Evolutionary conservation across 2,888 invertebrate species (phyloP).

Genomic region (Petrolisthes cinctipes): DNA sequence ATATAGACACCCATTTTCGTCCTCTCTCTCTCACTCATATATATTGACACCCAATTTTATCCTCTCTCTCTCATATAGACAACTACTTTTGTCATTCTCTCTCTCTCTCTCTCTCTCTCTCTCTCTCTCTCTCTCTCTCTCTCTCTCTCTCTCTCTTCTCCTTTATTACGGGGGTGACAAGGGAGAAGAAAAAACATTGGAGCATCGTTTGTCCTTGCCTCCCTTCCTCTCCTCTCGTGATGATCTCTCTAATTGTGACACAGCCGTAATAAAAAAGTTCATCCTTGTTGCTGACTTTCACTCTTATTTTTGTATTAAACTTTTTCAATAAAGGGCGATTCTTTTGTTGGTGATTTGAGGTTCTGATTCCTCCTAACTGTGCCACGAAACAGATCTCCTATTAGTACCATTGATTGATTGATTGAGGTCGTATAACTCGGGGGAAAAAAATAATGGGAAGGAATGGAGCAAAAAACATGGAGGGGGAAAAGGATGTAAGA

Average conservation of each 20-base stretch:
- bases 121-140: conserved; percentile 15
- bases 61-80: too few relatives aligned
- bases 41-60: too few relatives aligned
- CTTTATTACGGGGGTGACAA: background rate
- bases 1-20: too few relatives aligned
- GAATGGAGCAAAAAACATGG: background rate
- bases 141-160: conserved; percentile 7
- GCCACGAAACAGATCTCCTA: too few relatives aligned
- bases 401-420: background rate
- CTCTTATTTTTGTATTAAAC: too few relatives aligned
- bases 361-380: too few relatives aligned
- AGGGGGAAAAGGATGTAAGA: background rate
- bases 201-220: background rate
- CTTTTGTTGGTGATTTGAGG: background rate
- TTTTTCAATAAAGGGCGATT: background rate
- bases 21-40: background rate
- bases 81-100: background rate
- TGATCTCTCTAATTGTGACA: background rate
- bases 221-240: too few relatives aligned
- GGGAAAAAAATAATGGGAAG: background rate
- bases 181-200: background rate
- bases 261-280: background rate
- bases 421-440: background rate
- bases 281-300: too few relatives aligned
- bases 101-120: background rate